phyloP scores from a whole-genome alignment of 1,140 invertebrate species.

The Charaxes varanes region DNA sequence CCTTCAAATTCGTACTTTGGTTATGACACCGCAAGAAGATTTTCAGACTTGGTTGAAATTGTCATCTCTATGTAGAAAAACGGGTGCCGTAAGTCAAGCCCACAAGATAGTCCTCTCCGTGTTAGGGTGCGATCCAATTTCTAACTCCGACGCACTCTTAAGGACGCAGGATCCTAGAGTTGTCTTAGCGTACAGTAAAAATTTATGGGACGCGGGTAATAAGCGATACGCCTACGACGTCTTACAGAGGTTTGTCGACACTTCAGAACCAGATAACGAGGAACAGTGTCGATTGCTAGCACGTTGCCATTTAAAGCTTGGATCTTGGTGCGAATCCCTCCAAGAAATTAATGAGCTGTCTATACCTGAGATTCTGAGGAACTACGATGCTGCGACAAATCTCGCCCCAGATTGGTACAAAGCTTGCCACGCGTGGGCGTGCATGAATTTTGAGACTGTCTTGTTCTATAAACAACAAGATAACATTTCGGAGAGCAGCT shows the following conservation, averaged over 20 bases:
- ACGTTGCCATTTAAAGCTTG: constrained; percentile 91
- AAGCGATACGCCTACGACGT: constrained; percentile 85
- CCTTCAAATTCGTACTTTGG: constrained; percentile 94
- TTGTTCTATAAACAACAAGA: constrained; percentile 89
- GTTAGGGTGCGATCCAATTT: constrained; percentile 86
- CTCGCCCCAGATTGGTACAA: constrained; percentile 94
- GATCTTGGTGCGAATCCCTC: constrained; percentile 91
- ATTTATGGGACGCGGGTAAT: constrained; percentile 91
- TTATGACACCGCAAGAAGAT: constrained; percentile 94
- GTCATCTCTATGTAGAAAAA: constrained; percentile 96
- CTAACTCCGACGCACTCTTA: constrained; percentile 78
- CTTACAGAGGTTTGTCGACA: constrained; percentile 85
- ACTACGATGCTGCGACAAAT: constrained; percentile 91
- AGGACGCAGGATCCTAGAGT: constrained; percentile 86
- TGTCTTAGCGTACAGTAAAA: constrained; percentile 95
- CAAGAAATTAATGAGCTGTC: constrained; percentile 88
- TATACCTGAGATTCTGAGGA: constrained; percentile 88
- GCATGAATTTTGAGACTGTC: constrained; percentile 98
- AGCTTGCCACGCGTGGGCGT: constrained; percentile 98
- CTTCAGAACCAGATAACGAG: constrained; percentile 77
- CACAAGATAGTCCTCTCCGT: constrained; percentile 93
- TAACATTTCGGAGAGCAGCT: constrained; percentile 41
- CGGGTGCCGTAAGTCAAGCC: constrained; percentile 88
- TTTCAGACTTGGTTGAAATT: constrained; percentile 98
- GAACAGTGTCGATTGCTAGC: constrained; percentile 84